Percentiles rank a stretch among this genome's conserved stretches.
These are phyloP conservation scores for Spilogale gracilis DNA, from an alignment of 2,113 vertebrate genomes.

Conservation along the genomic window DNA sequence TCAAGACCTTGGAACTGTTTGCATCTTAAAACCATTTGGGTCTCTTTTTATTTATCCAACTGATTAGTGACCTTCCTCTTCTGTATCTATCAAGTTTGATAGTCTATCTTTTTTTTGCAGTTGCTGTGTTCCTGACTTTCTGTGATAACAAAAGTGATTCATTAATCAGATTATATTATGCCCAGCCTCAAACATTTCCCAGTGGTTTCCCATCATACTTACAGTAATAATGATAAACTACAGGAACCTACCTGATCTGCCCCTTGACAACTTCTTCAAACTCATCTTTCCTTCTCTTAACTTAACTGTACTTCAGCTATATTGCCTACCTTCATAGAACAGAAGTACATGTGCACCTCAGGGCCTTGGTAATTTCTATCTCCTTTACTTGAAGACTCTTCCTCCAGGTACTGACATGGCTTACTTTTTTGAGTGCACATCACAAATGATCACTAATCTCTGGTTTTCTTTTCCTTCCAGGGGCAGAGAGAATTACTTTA, in stretches of 20 bases:
- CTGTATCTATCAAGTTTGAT: not conserved
- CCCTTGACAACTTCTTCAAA: not conserved
- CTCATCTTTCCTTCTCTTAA: not conserved
- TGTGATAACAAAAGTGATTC: not conserved
- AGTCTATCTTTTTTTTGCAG: not conserved
- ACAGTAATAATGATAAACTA: not conserved
- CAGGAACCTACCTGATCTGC: not conserved
- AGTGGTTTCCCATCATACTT: not conserved
- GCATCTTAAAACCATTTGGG: slow-evolving; percentile 1
- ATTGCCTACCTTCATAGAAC: not conserved
- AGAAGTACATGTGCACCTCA: not conserved
- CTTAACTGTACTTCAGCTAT: not conserved
- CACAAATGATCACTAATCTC: not conserved
- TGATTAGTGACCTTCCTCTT: not conserved
- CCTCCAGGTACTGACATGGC: not conserved
- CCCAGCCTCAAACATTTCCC: not conserved
- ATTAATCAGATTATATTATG: not conserved
- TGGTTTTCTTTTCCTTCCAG: not conserved
- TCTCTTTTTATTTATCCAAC: slow-evolving; percentile 34
- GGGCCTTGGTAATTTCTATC: not conserved
- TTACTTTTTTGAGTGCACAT: not conserved
- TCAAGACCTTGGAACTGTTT: not conserved
- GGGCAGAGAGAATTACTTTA: not conserved
- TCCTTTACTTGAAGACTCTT: not conserved
- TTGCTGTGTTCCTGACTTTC: slow-evolving; percentile 5